These are phyloP conservation scores for Stenopsyche tienmushanensis DNA, from an alignment of 1,140 invertebrate species.

Conservation along the genomic window DNA sequence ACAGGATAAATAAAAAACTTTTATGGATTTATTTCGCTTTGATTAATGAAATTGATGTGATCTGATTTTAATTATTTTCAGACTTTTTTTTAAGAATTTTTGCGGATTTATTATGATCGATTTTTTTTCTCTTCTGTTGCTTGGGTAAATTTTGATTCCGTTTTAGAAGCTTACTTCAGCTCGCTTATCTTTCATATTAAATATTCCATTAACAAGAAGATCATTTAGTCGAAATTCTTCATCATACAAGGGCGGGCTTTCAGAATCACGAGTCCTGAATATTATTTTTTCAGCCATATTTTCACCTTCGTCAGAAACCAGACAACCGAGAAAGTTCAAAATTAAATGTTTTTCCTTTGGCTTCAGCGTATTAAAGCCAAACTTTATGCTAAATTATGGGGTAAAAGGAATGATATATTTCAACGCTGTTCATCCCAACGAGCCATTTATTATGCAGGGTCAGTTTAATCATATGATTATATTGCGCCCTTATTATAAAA, in stretches of 20 bases:
- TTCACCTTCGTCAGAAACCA: too few species aligned
- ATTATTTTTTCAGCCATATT: too few species aligned
- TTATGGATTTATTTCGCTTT: not conserved
- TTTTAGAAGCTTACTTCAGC: too few species aligned
- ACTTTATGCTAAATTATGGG: not conserved
- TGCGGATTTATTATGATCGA: too few species aligned
- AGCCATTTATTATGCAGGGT: not conserved
- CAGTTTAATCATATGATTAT: not conserved
- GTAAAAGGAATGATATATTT: not conserved
- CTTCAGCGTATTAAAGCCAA: not conserved
- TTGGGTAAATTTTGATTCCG: too few species aligned
- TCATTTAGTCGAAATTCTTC: too few species aligned
- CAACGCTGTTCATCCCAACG: not conserved
- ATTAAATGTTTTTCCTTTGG: not conserved
- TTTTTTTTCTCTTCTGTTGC: too few species aligned
- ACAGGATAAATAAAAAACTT: not conserved
- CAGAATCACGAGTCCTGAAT: too few species aligned
- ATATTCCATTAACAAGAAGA: too few species aligned
- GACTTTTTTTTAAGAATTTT: not conserved
- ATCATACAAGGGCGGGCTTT: too few species aligned
- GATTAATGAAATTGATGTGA: not conserved
- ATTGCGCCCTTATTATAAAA: too few species aligned
- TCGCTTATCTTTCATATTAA: too few species aligned
- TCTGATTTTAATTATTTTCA: not conserved
- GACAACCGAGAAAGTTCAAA: not conserved